Base-by-base conservation (phyloP, 2,113 vertebrate species). In the Entelurus aequoreus region DNA sequence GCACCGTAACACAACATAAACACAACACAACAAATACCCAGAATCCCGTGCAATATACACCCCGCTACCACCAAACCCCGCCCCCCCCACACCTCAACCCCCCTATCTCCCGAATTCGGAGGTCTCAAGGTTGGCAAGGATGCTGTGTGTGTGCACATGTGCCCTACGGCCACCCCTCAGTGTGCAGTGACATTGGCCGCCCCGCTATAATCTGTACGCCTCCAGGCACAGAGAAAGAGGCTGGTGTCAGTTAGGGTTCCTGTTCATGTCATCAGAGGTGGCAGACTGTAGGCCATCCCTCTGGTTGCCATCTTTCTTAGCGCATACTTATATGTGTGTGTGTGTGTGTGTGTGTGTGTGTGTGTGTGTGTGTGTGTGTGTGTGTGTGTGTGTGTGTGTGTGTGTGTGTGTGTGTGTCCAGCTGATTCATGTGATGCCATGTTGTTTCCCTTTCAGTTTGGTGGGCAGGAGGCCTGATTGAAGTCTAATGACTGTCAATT, bases 211-310 rank as follows among this genome's bases (percentile, higher is more conserved):
- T 76, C 65, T 69, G 63, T 53, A 47, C 48, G 67, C 73, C 52
- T 28, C 37, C 69, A 69, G 77, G 74, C 75, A 73, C 63, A 52
- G 52, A 62, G 56, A 63, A 56, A 52, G 60, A 71, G 65, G 60
- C 68, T 54, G 71, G 70, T 79, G 82, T 84, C 82, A 83, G 86
- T 74, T 78, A 68, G 63, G 74, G 38, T 75, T 82, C 66, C 75
- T 66, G 60, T 76, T 77, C 53, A 36, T 84, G 75, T 83, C 80
- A 73, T 74, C 55, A 53, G 69, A 75, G 71, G 72, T 81, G 84
- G 80, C 77, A 77, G 68, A 70, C 66, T 79, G 78, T 71, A 37
- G 62, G 67, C 69, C 61, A 38, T 63, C 72, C 79, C 72, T 74
- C 66, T 75, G 70, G 84, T 74, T 61, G 77, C 62, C 69, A 76